A percentile compares a stretch with the other conserved stretches of the same genome.
Conservation (phyloP, 2,113 vertebrate genomes). For the Apistogramma diplotaenia region DNA sequence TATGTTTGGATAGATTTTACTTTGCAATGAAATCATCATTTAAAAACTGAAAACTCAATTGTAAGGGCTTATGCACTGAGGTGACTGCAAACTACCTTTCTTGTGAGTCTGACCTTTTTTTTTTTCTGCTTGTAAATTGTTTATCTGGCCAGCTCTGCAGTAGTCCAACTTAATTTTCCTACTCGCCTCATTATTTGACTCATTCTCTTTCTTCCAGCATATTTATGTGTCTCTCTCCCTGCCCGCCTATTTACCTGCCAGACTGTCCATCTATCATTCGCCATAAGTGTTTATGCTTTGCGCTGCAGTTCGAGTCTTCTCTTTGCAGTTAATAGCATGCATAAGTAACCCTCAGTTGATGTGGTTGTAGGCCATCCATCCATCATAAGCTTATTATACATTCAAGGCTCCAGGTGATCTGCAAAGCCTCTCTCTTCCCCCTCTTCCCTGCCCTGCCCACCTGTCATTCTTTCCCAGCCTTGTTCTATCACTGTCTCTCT, state of each 20-base stretch:
- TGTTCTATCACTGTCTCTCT: background rate
- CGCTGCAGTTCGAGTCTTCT: constrained; percentile 36
- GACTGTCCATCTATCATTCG: constrained; percentile 55
- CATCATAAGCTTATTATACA: constrained; percentile 52
- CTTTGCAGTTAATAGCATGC: constrained; percentile 55
- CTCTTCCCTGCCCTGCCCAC: background rate
- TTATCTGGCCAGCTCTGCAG: constrained; percentile 7
- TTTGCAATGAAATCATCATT: too few species aligned
- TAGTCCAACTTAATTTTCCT: constrained; percentile 22
- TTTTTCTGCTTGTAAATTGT: constrained; percentile 3
- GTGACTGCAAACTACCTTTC: background rate
- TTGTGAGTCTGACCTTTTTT: background rate
- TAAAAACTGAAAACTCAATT: background rate
- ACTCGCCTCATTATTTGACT: constrained; percentile 15
- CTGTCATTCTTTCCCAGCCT: background rate
- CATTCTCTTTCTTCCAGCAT: constrained; percentile 13
- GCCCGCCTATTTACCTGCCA: constrained; percentile 36
- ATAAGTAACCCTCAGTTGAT: constrained; percentile 44
- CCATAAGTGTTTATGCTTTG: constrained; percentile 48
- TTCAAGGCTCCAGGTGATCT: constrained; percentile 43
- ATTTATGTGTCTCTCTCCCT: constrained; percentile 29
- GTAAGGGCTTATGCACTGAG: background rate
- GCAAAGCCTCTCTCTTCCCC: constrained; percentile 10
- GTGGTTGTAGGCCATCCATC: constrained; percentile 44
- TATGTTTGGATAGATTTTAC: too few species aligned